Base-by-base conservation (phyloP, 2,888 invertebrate species). In the Itoplectis maculator region DNA sequence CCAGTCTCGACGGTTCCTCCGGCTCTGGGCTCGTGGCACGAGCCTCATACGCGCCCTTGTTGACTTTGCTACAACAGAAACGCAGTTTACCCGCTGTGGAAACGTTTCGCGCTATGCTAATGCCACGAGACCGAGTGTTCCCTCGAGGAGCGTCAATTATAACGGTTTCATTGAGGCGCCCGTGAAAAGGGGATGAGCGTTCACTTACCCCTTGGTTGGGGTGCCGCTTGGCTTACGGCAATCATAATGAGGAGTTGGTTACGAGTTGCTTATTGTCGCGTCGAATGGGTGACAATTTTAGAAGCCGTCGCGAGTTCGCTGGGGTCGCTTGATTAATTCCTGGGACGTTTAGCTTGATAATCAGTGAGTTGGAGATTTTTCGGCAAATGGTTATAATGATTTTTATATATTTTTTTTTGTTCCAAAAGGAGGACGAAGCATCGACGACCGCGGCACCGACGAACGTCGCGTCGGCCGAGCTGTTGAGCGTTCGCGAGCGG, bases 401-500 rank as follows among this genome's bases (percentile, higher is more conserved):
- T n/a, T n/a, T n/a, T n/a, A n/a, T n/a, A n/a, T n/a, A n/a, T n/a
- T n/a, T n/a, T n/a, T n/a, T 56, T 69, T 54, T 37, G 18, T 63
- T 49, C 13, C 86, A 88, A 84, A 88, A 93, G 92, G 92, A 92
- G 79, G 90, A 92, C 86, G 92, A 91, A 86, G 77, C 86, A 56
- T 79, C 86, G 63, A 79, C 89, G 54, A 65, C 79, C 4, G 4
- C 54, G 15, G 20, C 66, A 9, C 45, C 79, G 23, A 84, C 86
- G 78, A 89, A 86, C 86, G 88, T 89, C 54, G 88, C 89, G 40
- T 89, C 92, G 51, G 92, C 92, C 61, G 94, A 94, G 86, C 93
- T 95, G 89, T 95, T 98, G 84, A 98, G 97, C 89, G 98, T 99
- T 9, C 98, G 97, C 91, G 98, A 99, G 92, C 95, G 98, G 82